These are phyloP conservation scores for Cenopis cana DNA, from an alignment of 2,888 invertebrate genomes.

Conservation along the genomic window DNA sequence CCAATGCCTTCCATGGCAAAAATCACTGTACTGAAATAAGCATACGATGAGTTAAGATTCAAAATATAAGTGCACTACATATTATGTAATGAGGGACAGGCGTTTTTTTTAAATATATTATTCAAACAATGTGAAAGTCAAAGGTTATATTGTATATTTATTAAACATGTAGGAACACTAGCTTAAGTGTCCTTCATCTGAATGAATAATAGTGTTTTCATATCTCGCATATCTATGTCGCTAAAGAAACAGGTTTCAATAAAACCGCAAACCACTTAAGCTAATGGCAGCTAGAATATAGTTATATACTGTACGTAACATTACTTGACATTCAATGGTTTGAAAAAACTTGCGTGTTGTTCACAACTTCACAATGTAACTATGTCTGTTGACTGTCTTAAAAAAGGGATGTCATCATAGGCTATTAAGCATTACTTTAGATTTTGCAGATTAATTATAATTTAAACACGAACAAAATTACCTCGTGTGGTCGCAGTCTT, in stretches of 20 bases:
- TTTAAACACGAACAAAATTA: not conserved
- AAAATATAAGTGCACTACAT: conserved; percentile 43
- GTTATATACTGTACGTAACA: not conserved
- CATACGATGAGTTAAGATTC: conserved; percentile 25
- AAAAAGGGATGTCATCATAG: not conserved
- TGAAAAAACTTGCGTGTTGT: not conserved
- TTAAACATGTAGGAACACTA: not conserved
- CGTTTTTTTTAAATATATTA: no score
- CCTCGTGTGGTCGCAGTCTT: not conserved
- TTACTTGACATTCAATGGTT: not conserved
- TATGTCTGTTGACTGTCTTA: no score
- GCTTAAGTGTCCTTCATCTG: not conserved
- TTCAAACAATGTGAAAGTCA: no score
- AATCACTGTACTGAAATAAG: conserved; percentile 91
- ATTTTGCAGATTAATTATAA: not conserved
- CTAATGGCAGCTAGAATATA: not conserved
- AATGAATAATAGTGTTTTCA: not conserved
- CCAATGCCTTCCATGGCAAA: conserved; percentile 99
- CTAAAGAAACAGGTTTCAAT: conserved; percentile 4
- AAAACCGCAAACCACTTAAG: not conserved
- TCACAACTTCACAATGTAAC: no score
- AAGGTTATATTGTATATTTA: no score
- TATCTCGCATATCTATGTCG: not conserved
- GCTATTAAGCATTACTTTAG: not conserved
- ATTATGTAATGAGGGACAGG: not conserved